Evolutionary conservation across 2,113 vertebrate genomes (phyloP).

Genomic region (Cololabis saira): DNA sequence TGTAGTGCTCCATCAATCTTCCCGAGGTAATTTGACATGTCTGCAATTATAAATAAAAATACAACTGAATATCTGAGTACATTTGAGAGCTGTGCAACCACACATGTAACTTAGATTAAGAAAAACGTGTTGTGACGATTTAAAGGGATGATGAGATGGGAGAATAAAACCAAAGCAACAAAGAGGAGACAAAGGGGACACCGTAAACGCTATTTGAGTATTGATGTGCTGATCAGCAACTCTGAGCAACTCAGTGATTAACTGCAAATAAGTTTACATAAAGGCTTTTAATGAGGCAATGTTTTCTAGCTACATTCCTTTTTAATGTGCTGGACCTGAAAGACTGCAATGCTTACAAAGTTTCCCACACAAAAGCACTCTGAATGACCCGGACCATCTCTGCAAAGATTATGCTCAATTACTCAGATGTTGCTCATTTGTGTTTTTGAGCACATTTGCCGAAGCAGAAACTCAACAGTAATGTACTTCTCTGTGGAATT

Average conservation of each 20-base stretch:
- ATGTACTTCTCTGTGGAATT: neutral
- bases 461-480: neutral
- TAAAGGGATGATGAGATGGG: neutral
- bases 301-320: constrained; percentile 26
- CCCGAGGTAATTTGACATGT: neutral
- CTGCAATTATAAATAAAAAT: neutral
- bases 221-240: constrained; percentile 18
- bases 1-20: neutral
- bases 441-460: neutral
- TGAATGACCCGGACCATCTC: constrained; percentile 9
- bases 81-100: neutral
- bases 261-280: constrained; percentile 48
- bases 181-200: constrained; percentile 6
- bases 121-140: no score
- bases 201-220: constrained; percentile 3
- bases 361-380: constrained; percentile 15
- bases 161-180: neutral
- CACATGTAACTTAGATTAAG: neutral
- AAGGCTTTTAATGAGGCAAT: constrained; percentile 29
- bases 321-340: constrained; percentile 24
- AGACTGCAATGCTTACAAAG: constrained; percentile 12
- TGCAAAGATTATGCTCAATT: neutral
- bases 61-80: neutral
- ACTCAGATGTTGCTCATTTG: no score
- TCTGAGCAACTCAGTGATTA: constrained; percentile 34